These are phyloP conservation scores for Pangasius mekongensis DNA, from an alignment of 2,797 vertebrate genomes.

Conservation along the genomic window DNA sequence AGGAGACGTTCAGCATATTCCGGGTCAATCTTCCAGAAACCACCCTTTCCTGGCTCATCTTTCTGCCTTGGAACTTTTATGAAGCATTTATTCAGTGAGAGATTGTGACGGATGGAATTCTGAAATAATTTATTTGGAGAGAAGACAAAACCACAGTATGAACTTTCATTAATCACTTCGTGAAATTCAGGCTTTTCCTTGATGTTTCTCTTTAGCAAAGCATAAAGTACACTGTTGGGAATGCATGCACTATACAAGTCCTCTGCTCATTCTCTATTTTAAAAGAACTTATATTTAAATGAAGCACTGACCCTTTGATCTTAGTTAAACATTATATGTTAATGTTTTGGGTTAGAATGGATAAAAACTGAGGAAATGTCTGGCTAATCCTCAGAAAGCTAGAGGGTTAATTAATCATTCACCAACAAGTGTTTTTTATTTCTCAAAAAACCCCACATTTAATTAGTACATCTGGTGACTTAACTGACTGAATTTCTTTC, in stretches of 20 bases:
- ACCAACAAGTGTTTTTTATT: conserved; percentile 65
- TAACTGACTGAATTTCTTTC: conserved; percentile 8
- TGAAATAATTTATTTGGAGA: conserved; percentile 62
- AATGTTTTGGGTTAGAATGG: conserved; percentile 63
- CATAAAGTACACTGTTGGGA: conserved; percentile 28
- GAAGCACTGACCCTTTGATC: conserved; percentile 63
- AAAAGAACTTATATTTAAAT: conserved; percentile 50
- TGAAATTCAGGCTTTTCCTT: neutral
- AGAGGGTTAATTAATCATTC: conserved; percentile 74
- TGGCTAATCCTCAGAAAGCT: conserved; percentile 53
- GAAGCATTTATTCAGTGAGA: conserved; percentile 97
- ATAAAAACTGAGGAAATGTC: conserved; percentile 63
- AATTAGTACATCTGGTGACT: conserved; percentile 3
- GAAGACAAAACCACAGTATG: conserved; percentile 6
- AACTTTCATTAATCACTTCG: conserved; percentile 3
- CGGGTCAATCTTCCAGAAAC: conserved; percentile 96
- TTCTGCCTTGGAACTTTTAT: conserved; percentile 97
- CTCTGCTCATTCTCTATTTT: conserved; percentile 14
- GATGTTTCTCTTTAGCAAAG: neutral
- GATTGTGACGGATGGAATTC: conserved; percentile 97
- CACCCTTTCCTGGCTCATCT: conserved; percentile 92
- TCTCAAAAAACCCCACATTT: conserved; percentile 27
- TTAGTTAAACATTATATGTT: conserved; percentile 80
- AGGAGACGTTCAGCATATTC: conserved; percentile 89
- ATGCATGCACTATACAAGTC: conserved; percentile 27